phyloP scores from a whole-genome alignment of 1,140 invertebrate genomes.

The Aphis craccivora region DNA sequence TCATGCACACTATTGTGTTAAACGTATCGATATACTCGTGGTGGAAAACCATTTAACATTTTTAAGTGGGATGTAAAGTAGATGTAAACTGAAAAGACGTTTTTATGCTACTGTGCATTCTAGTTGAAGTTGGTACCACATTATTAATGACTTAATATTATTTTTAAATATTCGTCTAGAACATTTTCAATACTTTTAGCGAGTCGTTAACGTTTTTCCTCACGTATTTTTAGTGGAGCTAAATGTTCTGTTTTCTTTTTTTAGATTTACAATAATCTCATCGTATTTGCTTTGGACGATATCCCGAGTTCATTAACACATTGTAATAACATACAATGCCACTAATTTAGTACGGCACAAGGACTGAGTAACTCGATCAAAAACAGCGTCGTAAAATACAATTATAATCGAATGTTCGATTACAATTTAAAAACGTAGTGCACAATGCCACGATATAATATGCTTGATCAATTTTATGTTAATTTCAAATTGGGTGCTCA shows the following conservation, averaged over 20 bases:
- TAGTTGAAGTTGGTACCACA: not conserved
- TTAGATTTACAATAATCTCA: not conserved
- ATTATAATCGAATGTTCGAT: not conserved
- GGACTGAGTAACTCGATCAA: not conserved
- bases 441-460: too few species aligned
- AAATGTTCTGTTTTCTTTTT: conserved; percentile 9
- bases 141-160: conserved; percentile 18
- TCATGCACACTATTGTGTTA: not conserved
- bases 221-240: not conserved
- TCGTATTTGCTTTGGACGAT: not conserved
- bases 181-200: conserved; percentile 18
- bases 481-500: not conserved
- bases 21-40: not conserved
- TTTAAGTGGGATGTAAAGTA: not conserved
- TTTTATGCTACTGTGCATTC: not conserved
- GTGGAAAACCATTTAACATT: not conserved
- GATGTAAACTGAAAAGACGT: not conserved
- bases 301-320: not conserved
- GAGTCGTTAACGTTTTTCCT: not conserved
- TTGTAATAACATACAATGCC: conserved; percentile 10
- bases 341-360: not conserved
- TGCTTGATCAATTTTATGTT: not conserved
- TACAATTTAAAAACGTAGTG: not conserved
- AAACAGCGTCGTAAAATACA: not conserved
- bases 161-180: conserved; percentile 10